Evolutionary conservation across 2,797 vertebrate species (phyloP), one percentile per base, ranked within the genome.

Genomic region (Gobio occitaniae): DNA sequence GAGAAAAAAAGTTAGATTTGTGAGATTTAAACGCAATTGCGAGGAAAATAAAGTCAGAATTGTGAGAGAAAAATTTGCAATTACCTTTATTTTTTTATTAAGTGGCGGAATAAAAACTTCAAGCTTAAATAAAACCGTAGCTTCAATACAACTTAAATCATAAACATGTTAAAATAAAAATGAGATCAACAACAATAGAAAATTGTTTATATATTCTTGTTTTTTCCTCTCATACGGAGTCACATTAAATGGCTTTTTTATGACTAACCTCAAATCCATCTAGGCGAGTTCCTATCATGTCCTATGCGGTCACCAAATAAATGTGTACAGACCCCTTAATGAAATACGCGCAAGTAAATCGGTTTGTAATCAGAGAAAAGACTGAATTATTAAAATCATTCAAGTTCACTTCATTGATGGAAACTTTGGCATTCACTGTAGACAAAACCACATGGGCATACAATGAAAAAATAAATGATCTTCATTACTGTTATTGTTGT

Each of bases 391-490:
- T 81, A 61, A 38, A 84, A 88, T 79, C 72, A 66, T 76, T 48
- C 65, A 61, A 70, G 10, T 19, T 65, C 7, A 44, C 59, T 83
- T 16, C 19, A 12, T 82, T 82, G 56, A 52, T 66, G 78, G 70
- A 80, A 84, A 69, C 69, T 63, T 89, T 87, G 80, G 81, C 72
- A 78, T 84, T 70, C 84, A 86, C 71, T 5, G 29, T 17, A 69
- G 25, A 84, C 47, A 25, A 32, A 29, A 56, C 71, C 32, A 19
- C 38, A 21, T 66, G 32, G 54, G 52, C 17, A 15, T 32, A 47
- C 10, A 61, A 63, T 68, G 6, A 15, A 4, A 54, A 77, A 66
- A 54, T 6, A 41, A 17, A 78, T 11, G 1, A 63, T 63, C 25
- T 47, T 66, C 59, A 65, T 32, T 52, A 79, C 66, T 6, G 61